phyloP scores from a whole-genome alignment of 2,797 vertebrate genomes.

The Rhadinocentrus ornatus region DNA sequence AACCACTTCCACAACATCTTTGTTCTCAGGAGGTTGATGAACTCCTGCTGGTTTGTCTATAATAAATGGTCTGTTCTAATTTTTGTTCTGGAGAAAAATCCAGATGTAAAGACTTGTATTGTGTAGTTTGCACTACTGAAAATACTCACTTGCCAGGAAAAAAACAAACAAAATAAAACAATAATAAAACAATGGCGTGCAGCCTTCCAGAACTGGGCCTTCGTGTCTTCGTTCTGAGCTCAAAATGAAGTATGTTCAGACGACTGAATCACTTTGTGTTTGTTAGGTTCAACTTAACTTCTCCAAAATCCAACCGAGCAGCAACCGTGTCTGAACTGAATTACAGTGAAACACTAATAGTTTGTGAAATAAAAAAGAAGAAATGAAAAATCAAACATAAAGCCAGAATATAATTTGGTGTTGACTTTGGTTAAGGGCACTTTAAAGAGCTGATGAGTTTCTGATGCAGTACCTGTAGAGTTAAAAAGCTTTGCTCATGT shows the following conservation, averaged over 20 bases:
- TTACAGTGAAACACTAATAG: neutral
- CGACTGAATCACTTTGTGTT: conserved; percentile 22
- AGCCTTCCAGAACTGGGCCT: conserved; percentile 20
- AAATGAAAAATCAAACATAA: conserved; percentile 2
- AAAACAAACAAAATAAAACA: no score
- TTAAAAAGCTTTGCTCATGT: neutral
- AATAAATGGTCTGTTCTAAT: neutral
- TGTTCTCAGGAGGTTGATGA: conserved; percentile 19
- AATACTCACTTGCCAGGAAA: conserved; percentile 25
- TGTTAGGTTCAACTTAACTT: neutral
- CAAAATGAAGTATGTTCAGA: conserved; percentile 21
- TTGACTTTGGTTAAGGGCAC: neutral
- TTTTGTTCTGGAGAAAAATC: conserved; percentile 11
- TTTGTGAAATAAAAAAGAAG: conserved; percentile 2
- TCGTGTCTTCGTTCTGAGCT: conserved; percentile 48
- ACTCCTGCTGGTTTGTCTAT: conserved; percentile 6
- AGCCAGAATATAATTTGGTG: neutral
- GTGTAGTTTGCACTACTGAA: conserved; percentile 17
- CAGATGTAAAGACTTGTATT: conserved; percentile 15
- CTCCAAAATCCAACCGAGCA: conserved; percentile 15
- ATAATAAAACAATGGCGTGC: conserved; percentile 13
- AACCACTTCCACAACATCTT: neutral
- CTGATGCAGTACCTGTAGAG: neutral
- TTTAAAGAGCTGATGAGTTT: neutral
- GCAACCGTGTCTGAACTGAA: neutral